phyloP scores from a whole-genome alignment of 2,888 invertebrate genomes.

The Drosophila cracens region DNA sequence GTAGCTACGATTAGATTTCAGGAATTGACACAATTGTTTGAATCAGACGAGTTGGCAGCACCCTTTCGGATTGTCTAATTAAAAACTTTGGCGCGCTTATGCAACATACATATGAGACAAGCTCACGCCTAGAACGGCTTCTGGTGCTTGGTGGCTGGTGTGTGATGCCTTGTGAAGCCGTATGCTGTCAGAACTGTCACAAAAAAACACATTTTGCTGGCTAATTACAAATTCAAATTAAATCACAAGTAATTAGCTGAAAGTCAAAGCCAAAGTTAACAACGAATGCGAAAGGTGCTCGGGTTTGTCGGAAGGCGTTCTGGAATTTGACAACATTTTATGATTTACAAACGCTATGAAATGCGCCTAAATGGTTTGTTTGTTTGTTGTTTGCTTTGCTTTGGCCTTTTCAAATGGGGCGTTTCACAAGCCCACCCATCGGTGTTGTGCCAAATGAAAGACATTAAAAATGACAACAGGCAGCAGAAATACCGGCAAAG shows the following conservation, averaged over 20 bases:
- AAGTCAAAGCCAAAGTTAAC: constrained; percentile 61
- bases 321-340: constrained; percentile 71
- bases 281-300: constrained; percentile 19
- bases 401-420: constrained; percentile 4
- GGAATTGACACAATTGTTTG: not conserved
- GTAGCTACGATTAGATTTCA: not conserved
- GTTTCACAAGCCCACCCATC: constrained; percentile 36
- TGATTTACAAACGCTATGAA: constrained; percentile 75
- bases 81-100: constrained; percentile 59
- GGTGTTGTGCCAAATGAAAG: constrained; percentile 56
- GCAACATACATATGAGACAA: constrained; percentile 52
- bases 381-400: constrained; percentile 21
- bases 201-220: constrained; percentile 74
- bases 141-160: not conserved
- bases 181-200: constrained; percentile 69
- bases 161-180: constrained; percentile 7
- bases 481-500: constrained; percentile 46
- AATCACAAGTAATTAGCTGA: constrained; percentile 77
- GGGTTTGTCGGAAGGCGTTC: constrained; percentile 16
- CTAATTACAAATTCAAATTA: constrained; percentile 83
- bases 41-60: constrained; percentile 21
- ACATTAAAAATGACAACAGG: constrained; percentile 73
- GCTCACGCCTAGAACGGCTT: constrained; percentile 24
- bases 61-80: constrained; percentile 49
- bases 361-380: constrained; percentile 63